phyloP scores from a whole-genome alignment of 1,140 invertebrate genomes.

The Drosophila lacteicornis region DNA sequence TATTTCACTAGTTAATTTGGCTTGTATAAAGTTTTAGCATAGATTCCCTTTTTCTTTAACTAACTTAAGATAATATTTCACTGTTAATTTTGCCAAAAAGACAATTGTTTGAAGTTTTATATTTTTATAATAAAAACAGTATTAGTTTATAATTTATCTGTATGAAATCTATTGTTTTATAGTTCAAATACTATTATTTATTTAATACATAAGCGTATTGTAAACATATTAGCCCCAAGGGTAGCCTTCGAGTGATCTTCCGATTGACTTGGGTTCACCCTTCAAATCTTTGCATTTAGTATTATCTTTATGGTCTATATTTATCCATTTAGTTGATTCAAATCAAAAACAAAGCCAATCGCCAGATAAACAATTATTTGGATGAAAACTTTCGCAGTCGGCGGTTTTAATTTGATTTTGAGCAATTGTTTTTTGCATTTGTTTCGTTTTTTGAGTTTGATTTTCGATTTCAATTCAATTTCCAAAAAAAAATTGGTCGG shows the following conservation, averaged over 20 bases:
- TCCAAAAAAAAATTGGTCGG: too few relatives aligned
- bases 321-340: conserved; percentile 7
- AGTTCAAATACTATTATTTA: too few relatives aligned
- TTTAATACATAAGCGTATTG: too few relatives aligned
- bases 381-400: conserved; percentile 5
- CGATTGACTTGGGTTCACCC: conserved; percentile 8
- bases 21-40: too few relatives aligned
- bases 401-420: conserved; percentile 21
- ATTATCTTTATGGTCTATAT: conserved; percentile 26
- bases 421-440: conserved; percentile 13
- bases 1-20: too few relatives aligned
- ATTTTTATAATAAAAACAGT: too few relatives aligned
- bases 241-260: background rate
- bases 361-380: conserved; percentile 22
- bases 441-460: conserved; percentile 4
- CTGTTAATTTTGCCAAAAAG: too few relatives aligned
- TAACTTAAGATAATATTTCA: too few relatives aligned
- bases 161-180: too few relatives aligned
- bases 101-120: too few relatives aligned
- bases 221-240: background rate
- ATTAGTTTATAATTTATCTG: too few relatives aligned
- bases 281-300: background rate
- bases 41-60: too few relatives aligned
- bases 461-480: background rate
- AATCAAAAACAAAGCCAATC: conserved; percentile 9